phyloP scores from a whole-genome alignment of 2,113 vertebrate species.

The Poecile atricapillus region DNA sequence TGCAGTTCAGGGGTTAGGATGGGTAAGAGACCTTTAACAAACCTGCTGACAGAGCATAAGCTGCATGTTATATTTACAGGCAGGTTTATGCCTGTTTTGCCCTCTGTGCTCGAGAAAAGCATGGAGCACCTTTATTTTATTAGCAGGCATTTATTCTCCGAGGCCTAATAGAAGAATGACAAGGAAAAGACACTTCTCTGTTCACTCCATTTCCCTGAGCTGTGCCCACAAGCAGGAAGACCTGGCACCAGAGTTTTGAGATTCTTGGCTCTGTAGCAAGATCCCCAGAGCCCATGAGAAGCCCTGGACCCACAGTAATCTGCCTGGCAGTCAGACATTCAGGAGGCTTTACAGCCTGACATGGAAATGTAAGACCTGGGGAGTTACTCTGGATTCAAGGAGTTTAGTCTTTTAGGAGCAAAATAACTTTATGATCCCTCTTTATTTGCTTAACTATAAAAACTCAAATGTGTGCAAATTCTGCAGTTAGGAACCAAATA shows the following conservation, averaged over 20 bases:
- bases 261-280: not conserved
- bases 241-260: not conserved
- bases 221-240: fast-evolving
- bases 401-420: not conserved
- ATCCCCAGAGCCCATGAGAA: not conserved
- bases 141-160: not conserved
- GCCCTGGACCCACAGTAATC: not conserved
- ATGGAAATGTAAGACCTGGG: not conserved
- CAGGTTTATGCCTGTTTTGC: not conserved
- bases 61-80: not conserved
- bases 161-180: not conserved
- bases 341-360: not conserved
- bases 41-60: not conserved
- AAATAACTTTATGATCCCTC: not conserved
- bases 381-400: not conserved
- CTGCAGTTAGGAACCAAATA: not conserved
- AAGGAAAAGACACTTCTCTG: not conserved
- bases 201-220: not conserved
- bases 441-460: not conserved
- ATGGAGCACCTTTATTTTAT: not conserved
- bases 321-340: not conserved
- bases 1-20: not conserved
- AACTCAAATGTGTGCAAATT: not conserved
- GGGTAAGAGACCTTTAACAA: not conserved
- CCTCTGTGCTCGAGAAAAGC: fast-evolving